Evolutionary conservation across 2,113 vertebrate species (phyloP).

Genomic region (Aegithalos caudatus): DNA sequence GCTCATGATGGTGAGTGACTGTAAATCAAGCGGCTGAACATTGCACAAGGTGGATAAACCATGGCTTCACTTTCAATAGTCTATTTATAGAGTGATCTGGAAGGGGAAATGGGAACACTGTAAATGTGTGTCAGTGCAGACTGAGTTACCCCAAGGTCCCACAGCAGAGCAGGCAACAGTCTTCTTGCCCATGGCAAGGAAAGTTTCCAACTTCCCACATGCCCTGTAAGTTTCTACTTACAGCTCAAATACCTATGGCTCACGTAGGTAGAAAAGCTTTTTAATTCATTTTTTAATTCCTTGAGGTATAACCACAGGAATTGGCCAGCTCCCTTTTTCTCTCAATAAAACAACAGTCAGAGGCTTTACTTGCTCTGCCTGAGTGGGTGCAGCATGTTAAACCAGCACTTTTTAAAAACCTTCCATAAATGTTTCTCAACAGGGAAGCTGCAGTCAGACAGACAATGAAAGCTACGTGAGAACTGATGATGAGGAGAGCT

Average conservation of each 20-base stretch:
- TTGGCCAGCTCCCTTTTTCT: neutral
- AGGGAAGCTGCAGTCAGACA: conserved; percentile 79
- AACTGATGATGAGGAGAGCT: conserved; percentile 71
- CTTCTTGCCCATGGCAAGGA: neutral
- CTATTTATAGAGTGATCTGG: neutral
- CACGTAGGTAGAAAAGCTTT: neutral
- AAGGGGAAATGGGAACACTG: neutral
- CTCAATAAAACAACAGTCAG: neutral
- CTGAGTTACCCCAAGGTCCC: neutral
- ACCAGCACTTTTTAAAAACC: neutral
- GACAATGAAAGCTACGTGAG: conserved; percentile 72
- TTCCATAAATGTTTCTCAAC: conserved; percentile 50
- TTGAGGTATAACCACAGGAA: neutral
- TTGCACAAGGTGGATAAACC: neutral
- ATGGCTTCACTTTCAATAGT: neutral
- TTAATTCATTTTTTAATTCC: neutral
- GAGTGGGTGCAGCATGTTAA: neutral
- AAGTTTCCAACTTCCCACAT: neutral
- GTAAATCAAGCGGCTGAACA: neutral
- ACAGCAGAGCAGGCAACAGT: neutral
- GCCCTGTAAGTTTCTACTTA: neutral
- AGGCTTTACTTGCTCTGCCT: neutral
- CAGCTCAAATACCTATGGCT: neutral
- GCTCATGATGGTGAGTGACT: neutral
- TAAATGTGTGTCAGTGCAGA: neutral